Evolutionary conservation across 2,888 invertebrate species (phyloP).

Genomic region (Lottia scabra): DNA sequence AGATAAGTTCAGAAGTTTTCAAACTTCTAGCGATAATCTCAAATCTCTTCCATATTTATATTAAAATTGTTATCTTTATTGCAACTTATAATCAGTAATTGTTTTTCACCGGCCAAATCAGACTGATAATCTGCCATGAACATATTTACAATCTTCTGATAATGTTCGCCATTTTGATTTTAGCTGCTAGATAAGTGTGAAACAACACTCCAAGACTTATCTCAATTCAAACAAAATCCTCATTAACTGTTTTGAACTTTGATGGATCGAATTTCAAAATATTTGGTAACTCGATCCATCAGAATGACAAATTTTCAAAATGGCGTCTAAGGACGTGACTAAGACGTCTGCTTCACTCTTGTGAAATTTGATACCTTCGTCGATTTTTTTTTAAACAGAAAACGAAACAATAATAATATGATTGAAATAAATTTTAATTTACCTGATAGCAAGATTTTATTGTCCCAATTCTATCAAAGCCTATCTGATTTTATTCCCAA

Average conservation of each 20-base stretch:
- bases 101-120: too few species aligned
- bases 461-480: background rate
- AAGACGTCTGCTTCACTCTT: too few species aligned
- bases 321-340: background rate
- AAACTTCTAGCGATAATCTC: too few species aligned
- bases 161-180: too few species aligned
- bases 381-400: background rate
- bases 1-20: too few species aligned
- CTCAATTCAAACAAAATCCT: background rate
- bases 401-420: background rate
- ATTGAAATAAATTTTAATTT: background rate
- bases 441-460: background rate
- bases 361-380: background rate
- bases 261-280: slow-evolving; percentile 1
- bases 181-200: background rate
- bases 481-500: background rate
- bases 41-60: too few species aligned
- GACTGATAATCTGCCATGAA: too few species aligned
- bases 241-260: background rate
- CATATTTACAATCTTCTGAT: too few species aligned
- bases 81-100: too few species aligned
- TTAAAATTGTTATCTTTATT: too few species aligned
- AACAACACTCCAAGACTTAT: background rate
- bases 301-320: background rate
- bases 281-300: background rate